Evolutionary conservation across 1,140 invertebrate genomes (phyloP).

Genomic region (Papilio aristodemus): DNA sequence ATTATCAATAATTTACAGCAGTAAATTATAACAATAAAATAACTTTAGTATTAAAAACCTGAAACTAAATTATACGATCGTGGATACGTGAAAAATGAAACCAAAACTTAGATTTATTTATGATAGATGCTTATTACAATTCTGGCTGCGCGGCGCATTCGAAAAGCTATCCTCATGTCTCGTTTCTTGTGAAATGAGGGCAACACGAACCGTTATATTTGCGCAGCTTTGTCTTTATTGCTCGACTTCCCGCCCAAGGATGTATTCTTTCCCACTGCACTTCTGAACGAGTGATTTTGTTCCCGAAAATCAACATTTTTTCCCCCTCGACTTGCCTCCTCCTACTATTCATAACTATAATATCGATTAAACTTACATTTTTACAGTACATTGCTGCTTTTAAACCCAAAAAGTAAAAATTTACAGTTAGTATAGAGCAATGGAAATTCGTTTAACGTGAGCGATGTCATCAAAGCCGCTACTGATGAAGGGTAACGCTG

Average conservation of each 20-base stretch:
- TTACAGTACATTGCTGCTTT: constrained; percentile 47
- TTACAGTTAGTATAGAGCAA: constrained; percentile 39
- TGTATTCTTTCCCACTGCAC: constrained; percentile 62
- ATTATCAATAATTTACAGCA: too few relatives aligned
- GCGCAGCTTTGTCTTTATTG: constrained; percentile 30
- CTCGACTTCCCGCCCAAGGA: constrained; percentile 36
- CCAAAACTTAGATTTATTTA: neutral
- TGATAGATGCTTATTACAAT: neutral
- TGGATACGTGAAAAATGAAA: neutral
- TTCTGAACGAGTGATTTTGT: constrained; percentile 57
- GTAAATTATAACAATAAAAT: too few relatives aligned
- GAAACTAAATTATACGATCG: too few relatives aligned
- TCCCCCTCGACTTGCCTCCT: constrained; percentile 52
- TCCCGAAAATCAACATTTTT: constrained; percentile 71
- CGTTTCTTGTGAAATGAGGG: neutral
- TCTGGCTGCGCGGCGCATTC: neutral
- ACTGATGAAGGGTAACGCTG: constrained; percentile 63
- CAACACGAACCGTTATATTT: constrained; percentile 26
- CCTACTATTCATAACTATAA: constrained; percentile 43
- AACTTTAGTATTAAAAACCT: too few relatives aligned
- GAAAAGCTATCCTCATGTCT: neutral
- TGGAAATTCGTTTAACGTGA: constrained; percentile 45
- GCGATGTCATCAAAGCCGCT: constrained; percentile 39
- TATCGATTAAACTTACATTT: constrained; percentile 28
- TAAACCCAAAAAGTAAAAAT: neutral